These are phyloP conservation scores for Eidolon dupreanum DNA, from an alignment of 2,797 vertebrate species.

Conservation along the genomic window DNA sequence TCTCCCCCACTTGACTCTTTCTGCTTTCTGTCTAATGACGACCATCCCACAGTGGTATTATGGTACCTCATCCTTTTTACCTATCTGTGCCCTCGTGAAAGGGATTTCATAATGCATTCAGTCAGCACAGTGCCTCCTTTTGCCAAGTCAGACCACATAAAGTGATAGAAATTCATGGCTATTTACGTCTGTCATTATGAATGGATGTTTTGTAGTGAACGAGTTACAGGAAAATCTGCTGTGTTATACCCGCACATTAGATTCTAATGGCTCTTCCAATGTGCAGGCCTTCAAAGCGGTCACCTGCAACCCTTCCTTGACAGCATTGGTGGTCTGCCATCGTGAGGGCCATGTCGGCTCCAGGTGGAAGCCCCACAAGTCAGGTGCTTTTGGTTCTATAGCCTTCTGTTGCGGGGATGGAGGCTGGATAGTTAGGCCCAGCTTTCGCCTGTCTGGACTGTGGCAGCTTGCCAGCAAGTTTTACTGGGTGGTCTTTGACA, in stretches of 20 bases:
- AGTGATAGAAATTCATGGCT: constrained; percentile 29
- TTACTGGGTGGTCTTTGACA: constrained; percentile 76
- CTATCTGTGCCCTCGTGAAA: neutral
- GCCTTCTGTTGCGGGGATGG: neutral
- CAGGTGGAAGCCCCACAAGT: constrained; percentile 45
- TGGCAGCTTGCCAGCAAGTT: constrained; percentile 73
- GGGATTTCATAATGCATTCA: neutral
- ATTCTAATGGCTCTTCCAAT: neutral
- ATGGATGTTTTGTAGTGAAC: constrained; percentile 48
- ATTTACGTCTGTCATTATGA: constrained; percentile 53
- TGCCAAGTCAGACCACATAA: neutral
- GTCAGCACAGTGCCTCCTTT: neutral
- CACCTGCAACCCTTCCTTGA: neutral
- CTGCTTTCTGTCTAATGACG: neutral
- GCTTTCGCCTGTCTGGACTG: constrained; percentile 42
- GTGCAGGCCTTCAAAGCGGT: neutral
- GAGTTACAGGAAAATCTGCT: neutral
- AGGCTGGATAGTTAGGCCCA: neutral
- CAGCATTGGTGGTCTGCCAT: constrained; percentile 42
- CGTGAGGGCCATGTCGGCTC: neutral
- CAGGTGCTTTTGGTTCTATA: constrained; percentile 39
- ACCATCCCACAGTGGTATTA: neutral
- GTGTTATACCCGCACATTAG: neutral
- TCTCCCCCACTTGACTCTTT: neutral
- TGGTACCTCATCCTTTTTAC: neutral